These are phyloP conservation scores for Tamandua tetradactyla DNA, from an alignment of 2,797 vertebrate genomes.

Conservation along the genomic window DNA sequence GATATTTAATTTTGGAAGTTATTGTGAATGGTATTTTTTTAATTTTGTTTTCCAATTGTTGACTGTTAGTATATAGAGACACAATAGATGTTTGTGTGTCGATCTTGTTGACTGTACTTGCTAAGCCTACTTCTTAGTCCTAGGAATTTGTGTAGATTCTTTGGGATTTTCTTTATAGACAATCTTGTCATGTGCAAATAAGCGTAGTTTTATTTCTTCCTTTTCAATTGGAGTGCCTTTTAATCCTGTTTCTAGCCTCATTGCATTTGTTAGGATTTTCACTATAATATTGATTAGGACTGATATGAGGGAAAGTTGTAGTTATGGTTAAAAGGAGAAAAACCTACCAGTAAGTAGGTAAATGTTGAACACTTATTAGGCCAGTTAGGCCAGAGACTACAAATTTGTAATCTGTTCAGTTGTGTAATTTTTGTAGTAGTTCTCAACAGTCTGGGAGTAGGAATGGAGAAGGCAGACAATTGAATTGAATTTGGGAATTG, in stretches of 20 bases:
- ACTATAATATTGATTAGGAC: not conserved
- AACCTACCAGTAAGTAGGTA: not conserved
- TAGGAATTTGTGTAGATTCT: not conserved
- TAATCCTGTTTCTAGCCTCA: not conserved
- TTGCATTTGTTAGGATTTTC: not conserved
- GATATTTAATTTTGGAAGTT: not conserved
- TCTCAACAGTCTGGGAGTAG: not conserved
- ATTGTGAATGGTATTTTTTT: slow-evolving; percentile 2
- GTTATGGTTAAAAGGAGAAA: not conserved
- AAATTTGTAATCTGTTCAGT: not conserved
- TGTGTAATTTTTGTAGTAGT: slow-evolving; percentile 2
- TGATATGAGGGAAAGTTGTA: not conserved
- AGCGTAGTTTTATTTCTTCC: too few species aligned
- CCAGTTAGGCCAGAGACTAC: not conserved
- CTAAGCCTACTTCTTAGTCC: not conserved
- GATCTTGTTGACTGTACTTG: not conserved
- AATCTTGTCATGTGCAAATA: not conserved
- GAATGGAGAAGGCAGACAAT: not conserved
- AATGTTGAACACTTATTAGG: not conserved
- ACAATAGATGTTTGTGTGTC: not conserved
- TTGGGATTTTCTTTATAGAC: not conserved
- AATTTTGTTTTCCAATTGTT: not conserved
- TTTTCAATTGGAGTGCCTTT: not conserved
- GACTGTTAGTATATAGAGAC: not conserved
- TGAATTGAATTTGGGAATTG: slow-evolving; percentile 24